A percentile compares a stretch with the other conserved stretches of the same genome.
phyloP scores from a whole-genome alignment of 2,797 vertebrate species.

The Bradypodion pumilum region DNA sequence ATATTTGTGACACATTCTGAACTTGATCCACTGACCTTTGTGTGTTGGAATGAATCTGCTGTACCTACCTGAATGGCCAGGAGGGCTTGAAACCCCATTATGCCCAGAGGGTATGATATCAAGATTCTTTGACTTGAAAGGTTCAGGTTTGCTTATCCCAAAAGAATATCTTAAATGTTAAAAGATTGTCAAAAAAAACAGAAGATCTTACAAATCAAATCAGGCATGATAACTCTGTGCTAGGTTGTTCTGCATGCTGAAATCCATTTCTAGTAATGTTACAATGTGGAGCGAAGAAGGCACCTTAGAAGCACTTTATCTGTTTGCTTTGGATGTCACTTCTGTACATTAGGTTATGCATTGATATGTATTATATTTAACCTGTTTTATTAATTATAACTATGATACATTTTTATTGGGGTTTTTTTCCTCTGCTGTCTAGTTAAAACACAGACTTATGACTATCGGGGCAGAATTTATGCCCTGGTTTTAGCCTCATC shows the following conservation, averaged over 20 bases:
- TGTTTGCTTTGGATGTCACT: neutral
- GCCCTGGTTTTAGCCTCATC: too few species aligned
- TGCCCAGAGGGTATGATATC: neutral
- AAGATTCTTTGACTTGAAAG: neutral
- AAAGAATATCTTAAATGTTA: neutral
- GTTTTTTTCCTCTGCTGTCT: too few species aligned
- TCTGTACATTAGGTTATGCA: neutral
- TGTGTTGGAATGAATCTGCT: too few species aligned
- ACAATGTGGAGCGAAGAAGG: neutral
- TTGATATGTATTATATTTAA: neutral
- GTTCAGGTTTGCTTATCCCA: neutral
- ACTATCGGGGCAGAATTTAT: too few species aligned
- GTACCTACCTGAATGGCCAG: neutral
- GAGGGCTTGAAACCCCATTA: neutral
- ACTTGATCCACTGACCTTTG: neutral
- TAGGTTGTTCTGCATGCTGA: accelerated
- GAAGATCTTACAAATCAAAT: neutral
- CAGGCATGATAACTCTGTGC: neutral
- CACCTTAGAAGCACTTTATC: neutral
- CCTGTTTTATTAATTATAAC: neutral
- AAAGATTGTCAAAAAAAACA: neutral
- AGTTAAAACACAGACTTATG: too few species aligned
- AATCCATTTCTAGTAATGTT: accelerated
- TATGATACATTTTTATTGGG: neutral
- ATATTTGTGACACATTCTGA: slow-evolving; percentile 13